A percentile compares a stretch with the other conserved stretches of the same genome.
Evolutionary conservation across 2,888 invertebrate species (phyloP).

Genomic region (Polydrusus tereticollis): DNA sequence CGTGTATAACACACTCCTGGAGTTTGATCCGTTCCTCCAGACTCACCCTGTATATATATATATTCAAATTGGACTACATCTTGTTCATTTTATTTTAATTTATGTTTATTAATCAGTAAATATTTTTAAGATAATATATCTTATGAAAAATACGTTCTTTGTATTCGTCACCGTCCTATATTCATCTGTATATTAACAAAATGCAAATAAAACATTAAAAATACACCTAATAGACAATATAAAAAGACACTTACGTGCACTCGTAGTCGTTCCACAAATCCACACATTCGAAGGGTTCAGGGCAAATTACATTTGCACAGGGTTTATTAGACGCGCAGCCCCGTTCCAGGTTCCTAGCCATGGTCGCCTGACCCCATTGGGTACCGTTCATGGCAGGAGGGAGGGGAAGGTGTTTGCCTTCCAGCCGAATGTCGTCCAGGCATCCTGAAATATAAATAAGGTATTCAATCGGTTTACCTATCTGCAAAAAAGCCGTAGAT

Average conservation of each 20-base stretch:
- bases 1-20: too few species aligned
- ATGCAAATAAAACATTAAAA: neutral
- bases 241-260: constrained; percentile 88
- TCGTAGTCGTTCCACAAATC: constrained; percentile 99
- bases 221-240: constrained; percentile 8
- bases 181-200: too few species aligned
- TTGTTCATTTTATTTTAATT: too few species aligned
- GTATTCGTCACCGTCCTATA: too few species aligned
- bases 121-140: too few species aligned
- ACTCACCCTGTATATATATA: too few species aligned
- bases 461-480: too few species aligned
- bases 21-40: too few species aligned
- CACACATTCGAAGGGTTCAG: constrained; percentile 93
- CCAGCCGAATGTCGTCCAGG: constrained; percentile 86
- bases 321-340: constrained; percentile 96
- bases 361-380: constrained; percentile 95
- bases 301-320: constrained; percentile 94
- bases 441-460: constrained; percentile 71
- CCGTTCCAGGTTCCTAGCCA: constrained; percentile 91
- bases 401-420: constrained; percentile 94
- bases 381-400: constrained; percentile 96
- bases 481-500: too few species aligned
- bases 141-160: too few species aligned
- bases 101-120: too few species aligned
- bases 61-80: too few species aligned